These are phyloP conservation scores for Trachelus stipa DNA, from an alignment of 2,888 invertebrate genomes.

Conservation along the genomic window DNA sequence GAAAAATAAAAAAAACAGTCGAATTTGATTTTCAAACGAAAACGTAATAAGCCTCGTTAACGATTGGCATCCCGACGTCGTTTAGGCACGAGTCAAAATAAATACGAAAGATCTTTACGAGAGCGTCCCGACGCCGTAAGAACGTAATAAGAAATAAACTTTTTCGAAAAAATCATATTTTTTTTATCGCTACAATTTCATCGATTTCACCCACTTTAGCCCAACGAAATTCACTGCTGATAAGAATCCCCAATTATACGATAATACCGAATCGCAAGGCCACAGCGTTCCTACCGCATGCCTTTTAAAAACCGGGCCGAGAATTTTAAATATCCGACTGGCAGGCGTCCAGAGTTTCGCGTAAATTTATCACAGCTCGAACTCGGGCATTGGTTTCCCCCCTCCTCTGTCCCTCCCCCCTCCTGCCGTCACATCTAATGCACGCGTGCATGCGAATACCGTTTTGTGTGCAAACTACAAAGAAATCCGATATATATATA, in stretches of 20 bases:
- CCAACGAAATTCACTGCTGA: neutral
- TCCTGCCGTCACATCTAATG: neutral
- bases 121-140: neutral
- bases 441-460: neutral
- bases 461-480: too few relatives aligned
- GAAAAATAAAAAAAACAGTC: too few relatives aligned
- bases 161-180: neutral
- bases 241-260: neutral
- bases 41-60: neutral
- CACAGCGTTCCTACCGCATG: neutral
- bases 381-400: neutral
- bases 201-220: neutral
- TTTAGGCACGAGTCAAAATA: neutral
- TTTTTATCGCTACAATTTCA: neutral
- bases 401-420: neutral
- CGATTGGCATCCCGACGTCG: neutral
- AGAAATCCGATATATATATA: neutral
- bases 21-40: neutral
- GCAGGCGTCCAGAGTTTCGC: constrained; percentile 46
- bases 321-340: constrained; percentile 52
- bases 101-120: neutral
- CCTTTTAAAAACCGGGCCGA: neutral
- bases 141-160: neutral
- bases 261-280: neutral
- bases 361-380: constrained; percentile 45